A percentile compares a stretch with the other conserved stretches of the same genome.
Evolutionary conservation across 2,113 vertebrate species (phyloP).

Genomic region (Pachyramphus minor): DNA sequence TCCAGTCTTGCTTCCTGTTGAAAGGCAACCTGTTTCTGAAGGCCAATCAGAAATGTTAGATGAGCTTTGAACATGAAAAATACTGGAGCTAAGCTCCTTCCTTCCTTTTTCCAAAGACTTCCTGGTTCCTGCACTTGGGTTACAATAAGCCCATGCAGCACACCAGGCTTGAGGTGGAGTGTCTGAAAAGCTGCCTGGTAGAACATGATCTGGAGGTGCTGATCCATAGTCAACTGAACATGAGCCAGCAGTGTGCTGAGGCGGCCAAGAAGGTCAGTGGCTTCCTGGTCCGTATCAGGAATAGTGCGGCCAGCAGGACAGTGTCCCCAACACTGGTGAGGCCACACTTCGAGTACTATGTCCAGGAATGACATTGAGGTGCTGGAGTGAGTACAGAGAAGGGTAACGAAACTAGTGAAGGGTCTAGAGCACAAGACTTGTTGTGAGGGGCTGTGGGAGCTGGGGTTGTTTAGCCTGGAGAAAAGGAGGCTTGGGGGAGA

Average conservation of each 20-base stretch:
- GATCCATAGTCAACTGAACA: background rate
- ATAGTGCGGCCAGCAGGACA: background rate
- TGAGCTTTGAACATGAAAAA: background rate
- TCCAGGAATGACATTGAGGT: background rate
- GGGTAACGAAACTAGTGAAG: background rate
- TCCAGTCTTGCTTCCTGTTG: background rate
- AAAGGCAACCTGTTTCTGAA: background rate
- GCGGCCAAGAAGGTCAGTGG: background rate
- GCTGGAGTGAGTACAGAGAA: background rate
- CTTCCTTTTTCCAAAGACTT: background rate
- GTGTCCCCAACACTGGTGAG: background rate
- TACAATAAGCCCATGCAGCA: background rate
- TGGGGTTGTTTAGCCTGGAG: background rate
- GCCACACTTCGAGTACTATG: background rate
- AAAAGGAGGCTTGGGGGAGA: background rate
- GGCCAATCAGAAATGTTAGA: background rate
- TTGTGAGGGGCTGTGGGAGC: background rate
- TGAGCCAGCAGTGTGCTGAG: background rate
- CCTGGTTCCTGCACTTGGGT: background rate
- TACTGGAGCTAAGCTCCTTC: background rate
- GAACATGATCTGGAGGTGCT: background rate
- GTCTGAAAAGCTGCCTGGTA: background rate
- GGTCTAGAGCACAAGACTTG: background rate
- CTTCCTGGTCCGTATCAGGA: background rate
- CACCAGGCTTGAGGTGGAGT: background rate